Base-by-base conservation (phyloP, 1,140 invertebrate species). In the Listronotus bonariensis region DNA sequence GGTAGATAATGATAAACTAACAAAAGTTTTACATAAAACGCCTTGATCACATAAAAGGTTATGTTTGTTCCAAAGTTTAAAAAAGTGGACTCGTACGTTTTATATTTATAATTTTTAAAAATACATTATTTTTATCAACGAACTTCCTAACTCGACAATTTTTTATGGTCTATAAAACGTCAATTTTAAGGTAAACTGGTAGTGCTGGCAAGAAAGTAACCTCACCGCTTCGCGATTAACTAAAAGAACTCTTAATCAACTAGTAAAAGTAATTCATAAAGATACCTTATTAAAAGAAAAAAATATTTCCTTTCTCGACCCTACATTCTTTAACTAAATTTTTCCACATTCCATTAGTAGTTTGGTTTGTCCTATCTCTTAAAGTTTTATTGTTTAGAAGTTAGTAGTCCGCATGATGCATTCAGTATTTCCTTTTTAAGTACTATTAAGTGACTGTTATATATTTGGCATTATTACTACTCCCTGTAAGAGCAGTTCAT, bases 381-480 rank as follows among this genome's bases (percentile, higher is more conserved):
- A 46, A 36, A 43, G 42, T 65, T 58, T 66, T 48, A 58, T 32
- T 66, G 57, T 66, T 59, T 58, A 58, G 48, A 66, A 6, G 6
- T 32, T 53, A 40, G 52, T 69, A 65, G 59, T 59, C 38, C 15
- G 65, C 65, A 68, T 70, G 68, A 49, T 64, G 60, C 59, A 67
- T 70, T 45, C 32, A 49, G 46, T 49, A 49, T 49, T 32, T n/a
- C 41, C 41, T 17, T 54, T 54, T 46, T 66, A 48, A 62, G 17
- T 42, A 43, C 18, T 57, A 32, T 58, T 36, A 41, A 42, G 32
- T 60, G 48, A 52, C 15, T 42, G 57, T 60, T 59, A 64, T 56
- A 56, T 71, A 71, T 71, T 71, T 68, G 69, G 69, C 69, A 71
- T 71, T 71, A 68, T 71, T 71, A 65, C 52, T 65, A 71, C 69